These are phyloP conservation scores for Muraenolepis orangiensis DNA, from an alignment of 2,797 vertebrate genomes.

Conservation along the genomic window DNA sequence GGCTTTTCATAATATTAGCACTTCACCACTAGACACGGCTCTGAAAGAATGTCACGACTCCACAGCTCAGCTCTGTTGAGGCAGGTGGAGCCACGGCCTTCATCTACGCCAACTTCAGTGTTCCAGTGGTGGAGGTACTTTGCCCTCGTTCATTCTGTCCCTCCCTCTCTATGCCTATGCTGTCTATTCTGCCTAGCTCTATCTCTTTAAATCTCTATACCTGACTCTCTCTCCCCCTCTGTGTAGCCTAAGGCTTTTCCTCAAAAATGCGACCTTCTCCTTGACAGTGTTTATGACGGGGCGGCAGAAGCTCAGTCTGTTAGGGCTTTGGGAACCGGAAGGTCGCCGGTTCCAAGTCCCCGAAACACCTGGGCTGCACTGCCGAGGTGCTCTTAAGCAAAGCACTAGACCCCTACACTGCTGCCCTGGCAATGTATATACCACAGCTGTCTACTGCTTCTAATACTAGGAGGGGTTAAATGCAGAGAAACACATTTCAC, in stretches of 20 bases:
- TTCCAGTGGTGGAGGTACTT: constrained; percentile 87
- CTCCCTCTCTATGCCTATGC: not conserved
- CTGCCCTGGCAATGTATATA: too few relatives aligned
- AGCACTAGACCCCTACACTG: too few relatives aligned
- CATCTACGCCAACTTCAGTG: constrained; percentile 89
- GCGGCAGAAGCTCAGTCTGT: too few relatives aligned
- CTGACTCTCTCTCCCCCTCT: not conserved
- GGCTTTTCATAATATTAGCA: constrained; percentile 32
- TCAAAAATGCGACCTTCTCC: not conserved
- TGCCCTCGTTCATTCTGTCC: not conserved
- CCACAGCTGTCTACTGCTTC: too few relatives aligned
- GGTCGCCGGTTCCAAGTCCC: too few relatives aligned
- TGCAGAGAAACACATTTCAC: too few relatives aligned
- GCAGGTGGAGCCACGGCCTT: constrained; percentile 91
- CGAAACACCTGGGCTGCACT: too few relatives aligned
- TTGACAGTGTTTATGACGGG: not conserved
- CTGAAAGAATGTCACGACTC: constrained; percentile 56
- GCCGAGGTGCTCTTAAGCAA: too few relatives aligned
- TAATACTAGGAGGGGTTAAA: too few relatives aligned
- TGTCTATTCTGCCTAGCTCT: not conserved
- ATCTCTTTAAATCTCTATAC: not conserved
- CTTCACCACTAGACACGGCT: constrained; percentile 40
- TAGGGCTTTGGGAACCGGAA: too few relatives aligned
- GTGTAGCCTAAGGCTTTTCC: not conserved
- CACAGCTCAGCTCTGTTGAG: constrained; percentile 88